Evolutionary conservation across 2,797 vertebrate species (phyloP).

Genomic region (Ciconia nigra): DNA sequence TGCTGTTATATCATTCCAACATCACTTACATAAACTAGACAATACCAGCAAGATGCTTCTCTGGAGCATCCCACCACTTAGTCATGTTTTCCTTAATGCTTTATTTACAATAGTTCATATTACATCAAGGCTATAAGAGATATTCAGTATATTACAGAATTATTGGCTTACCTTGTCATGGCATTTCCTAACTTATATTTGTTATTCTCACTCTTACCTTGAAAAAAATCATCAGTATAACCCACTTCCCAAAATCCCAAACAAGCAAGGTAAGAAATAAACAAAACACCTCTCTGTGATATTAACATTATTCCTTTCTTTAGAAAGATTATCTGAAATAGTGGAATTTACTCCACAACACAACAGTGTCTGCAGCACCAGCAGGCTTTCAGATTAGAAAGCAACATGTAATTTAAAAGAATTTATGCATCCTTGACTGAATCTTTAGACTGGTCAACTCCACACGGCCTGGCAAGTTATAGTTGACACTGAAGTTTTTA

Average conservation of each 20-base stretch:
- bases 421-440: background rate
- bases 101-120: background rate
- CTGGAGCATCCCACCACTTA: background rate
- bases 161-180: background rate
- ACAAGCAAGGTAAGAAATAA: background rate
- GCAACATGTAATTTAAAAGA: background rate
- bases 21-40: background rate
- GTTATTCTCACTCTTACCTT: background rate
- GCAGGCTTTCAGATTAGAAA: background rate
- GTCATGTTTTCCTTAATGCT: background rate
- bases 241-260: background rate
- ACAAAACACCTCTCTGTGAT: background rate
- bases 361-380: background rate
- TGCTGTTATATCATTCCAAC: background rate
- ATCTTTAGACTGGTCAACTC: background rate
- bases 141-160: background rate
- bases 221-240: background rate
- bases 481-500: background rate
- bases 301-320: background rate
- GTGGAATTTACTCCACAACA: background rate
- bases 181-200: background rate
- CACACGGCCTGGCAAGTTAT: background rate
- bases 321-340: background rate
- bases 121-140: background rate
- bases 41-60: background rate